Conservation (phyloP, 2,113 vertebrate genomes). For the Trichomycterus rosablanca region DNA sequence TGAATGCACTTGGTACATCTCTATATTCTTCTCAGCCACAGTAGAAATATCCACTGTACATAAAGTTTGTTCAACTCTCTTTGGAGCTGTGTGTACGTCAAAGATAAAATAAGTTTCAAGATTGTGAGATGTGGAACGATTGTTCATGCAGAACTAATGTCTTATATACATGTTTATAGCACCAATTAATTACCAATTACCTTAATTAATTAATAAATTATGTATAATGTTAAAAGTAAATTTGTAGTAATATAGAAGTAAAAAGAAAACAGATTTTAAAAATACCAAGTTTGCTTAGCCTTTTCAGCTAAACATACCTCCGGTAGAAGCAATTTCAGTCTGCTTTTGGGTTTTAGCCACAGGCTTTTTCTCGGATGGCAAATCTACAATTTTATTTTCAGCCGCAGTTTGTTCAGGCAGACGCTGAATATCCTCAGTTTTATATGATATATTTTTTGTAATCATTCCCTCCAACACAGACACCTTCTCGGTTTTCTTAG, state of each 20-base stretch:
- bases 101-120: conserved; percentile 46
- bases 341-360: conserved; percentile 37
- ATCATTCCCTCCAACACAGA: conserved; percentile 27
- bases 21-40: conserved; percentile 17
- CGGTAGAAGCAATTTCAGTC: conserved; percentile 1
- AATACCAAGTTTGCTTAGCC: too few species aligned
- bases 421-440: conserved; percentile 11
- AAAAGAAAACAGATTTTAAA: too few species aligned
- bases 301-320: conserved; percentile 36
- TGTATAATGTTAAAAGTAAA: too few species aligned
- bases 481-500: conserved; percentile 17
- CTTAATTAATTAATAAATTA: too few species aligned
- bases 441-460: conserved; percentile 31
- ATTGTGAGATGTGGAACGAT: conserved; percentile 45
- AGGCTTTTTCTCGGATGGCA: conserved; percentile 63
- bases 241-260: too few species aligned
- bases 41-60: conserved; percentile 29
- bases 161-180: too few species aligned
- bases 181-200: too few species aligned
- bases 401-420: conserved; percentile 56
- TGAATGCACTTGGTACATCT: conserved; percentile 27
- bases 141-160: too few species aligned
- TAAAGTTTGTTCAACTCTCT: conserved; percentile 35
- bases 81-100: conserved; percentile 40
- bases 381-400: too few species aligned